Percentiles rank a stretch among this genome's conserved stretches.
These are phyloP conservation scores for Tenthredo scrophulariae DNA, from an alignment of 2,888 invertebrate genomes.

Conservation along the genomic window DNA sequence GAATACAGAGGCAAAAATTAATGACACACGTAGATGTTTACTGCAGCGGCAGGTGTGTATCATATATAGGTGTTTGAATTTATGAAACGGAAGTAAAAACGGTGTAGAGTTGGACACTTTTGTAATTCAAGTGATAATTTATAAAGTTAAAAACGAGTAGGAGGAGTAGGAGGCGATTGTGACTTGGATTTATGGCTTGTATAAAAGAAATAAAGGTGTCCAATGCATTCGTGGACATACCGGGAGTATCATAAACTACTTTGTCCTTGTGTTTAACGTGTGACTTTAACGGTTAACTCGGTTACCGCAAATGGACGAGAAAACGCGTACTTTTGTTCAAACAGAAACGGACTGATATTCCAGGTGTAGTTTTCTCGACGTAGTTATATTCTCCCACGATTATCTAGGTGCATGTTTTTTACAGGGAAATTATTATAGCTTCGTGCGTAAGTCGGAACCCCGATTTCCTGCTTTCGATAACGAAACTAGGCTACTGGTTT, in stretches of 20 bases:
- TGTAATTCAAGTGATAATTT: constrained; percentile 17
- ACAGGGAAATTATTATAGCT: background rate
- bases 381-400: background rate
- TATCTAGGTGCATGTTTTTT: background rate
- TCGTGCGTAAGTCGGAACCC: background rate
- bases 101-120: background rate
- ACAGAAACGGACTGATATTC: constrained; percentile 9
- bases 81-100: background rate
- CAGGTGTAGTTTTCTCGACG: background rate
- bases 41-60: background rate
- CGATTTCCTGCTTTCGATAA: background rate
- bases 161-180: background rate
- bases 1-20: background rate
- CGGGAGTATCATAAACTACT: constrained; percentile 16
- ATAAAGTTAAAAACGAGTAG: constrained; percentile 9
- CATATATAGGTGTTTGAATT: background rate
- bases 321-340: background rate
- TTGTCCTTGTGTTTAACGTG: constrained; percentile 15
- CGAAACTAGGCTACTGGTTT: background rate
- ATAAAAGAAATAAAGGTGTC: constrained; percentile 31
- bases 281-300: constrained; percentile 10
- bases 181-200: constrained; percentile 32
- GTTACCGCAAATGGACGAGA: background rate
- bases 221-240: constrained; percentile 1
- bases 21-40: background rate